Base-by-base conservation (phyloP, 2,888 invertebrate genomes). In the Eupithecia exiguata region DNA sequence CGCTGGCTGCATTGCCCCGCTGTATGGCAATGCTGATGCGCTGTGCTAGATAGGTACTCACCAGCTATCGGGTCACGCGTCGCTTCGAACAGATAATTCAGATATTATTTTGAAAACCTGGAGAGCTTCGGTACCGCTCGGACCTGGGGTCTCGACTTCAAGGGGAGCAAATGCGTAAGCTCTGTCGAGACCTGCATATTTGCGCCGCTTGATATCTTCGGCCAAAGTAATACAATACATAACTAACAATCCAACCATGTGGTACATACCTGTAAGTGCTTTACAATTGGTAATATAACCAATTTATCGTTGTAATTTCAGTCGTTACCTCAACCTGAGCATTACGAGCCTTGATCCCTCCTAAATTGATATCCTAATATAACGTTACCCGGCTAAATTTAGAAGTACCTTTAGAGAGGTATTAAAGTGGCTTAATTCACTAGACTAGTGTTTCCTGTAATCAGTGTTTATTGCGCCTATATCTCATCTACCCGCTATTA, bases 271-370 rank as follows among this genome's bases (percentile, higher is more conserved):
- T 61, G 30, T 1, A 63, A 65, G 46, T 70, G 62, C 18, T 43
- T 36, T 14, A 74, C 40, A 68, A 68, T 66, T 21, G 40, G 66
- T 70, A 63, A 67, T 53, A 75, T 69, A 53, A 62, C 30, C 21
- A 68, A 58, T 75, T 72, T 75, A 75, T 75, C 67, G 66, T 53
- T 72, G 40, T 68, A 72, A 75, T 75, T 75, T 72, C 74, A 69
- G 71, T 10, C 49, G 46, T 62, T 63, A 36, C 65, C 68, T 46
- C 40, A 12, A 58, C 43, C 71, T 38, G 69, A 38, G 65, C 69
- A 74, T 70, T 63, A 70, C 63, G 46, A 69, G 40, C 58, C 65
- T 36, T 74, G 74, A 71, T 71, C 74, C 71, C 62, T 75, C 69
- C 66, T 68, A 72, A 71, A 75, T 72, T 75, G 67, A 69, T 71